These are phyloP conservation scores for Drosophila monieri DNA, from an alignment of 2,888 invertebrate species.

Conservation along the genomic window DNA sequence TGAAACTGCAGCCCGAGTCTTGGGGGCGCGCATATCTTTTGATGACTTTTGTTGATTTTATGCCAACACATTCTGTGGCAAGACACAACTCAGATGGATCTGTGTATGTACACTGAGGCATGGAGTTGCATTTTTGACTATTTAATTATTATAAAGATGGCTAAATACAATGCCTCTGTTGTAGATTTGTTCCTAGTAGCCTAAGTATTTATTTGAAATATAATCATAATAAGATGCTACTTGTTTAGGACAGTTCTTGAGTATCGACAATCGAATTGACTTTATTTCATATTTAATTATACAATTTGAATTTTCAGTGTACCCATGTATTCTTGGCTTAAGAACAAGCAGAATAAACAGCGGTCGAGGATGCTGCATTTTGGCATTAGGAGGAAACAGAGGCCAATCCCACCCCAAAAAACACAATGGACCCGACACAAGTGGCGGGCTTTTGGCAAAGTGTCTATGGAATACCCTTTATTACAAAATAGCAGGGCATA, in stretches of 20 bases:
- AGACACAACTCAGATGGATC: conserved; percentile 46
- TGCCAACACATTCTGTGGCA: conserved; percentile 50
- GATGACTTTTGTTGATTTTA: conserved; percentile 80
- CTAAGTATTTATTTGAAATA: too few species aligned
- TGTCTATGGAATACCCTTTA: conserved; percentile 76
- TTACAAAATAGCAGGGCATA: conserved; percentile 62
- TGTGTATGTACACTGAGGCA: conserved; percentile 32
- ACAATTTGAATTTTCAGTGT: conserved; percentile 14
- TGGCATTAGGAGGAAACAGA: conserved; percentile 34
- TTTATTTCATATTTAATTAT: neutral
- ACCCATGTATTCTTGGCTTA: conserved; percentile 1
- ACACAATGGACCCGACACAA: conserved; percentile 62
- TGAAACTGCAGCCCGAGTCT: conserved; percentile 20
- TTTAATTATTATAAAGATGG: too few species aligned
- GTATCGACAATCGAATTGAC: neutral
- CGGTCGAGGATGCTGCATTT: conserved; percentile 24
- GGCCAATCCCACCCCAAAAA: conserved; percentile 7
- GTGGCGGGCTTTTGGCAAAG: conserved; percentile 58
- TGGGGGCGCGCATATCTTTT: conserved; percentile 71
- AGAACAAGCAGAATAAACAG: neutral
- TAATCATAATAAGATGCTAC: too few species aligned
- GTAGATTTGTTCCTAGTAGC: too few species aligned
- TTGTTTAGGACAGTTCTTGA: too few species aligned
- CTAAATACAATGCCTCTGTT: too few species aligned
- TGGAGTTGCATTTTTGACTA: too few species aligned